These are phyloP conservation scores for Apis florea DNA, from an alignment of 1,140 invertebrate species.

Conservation along the genomic window DNA sequence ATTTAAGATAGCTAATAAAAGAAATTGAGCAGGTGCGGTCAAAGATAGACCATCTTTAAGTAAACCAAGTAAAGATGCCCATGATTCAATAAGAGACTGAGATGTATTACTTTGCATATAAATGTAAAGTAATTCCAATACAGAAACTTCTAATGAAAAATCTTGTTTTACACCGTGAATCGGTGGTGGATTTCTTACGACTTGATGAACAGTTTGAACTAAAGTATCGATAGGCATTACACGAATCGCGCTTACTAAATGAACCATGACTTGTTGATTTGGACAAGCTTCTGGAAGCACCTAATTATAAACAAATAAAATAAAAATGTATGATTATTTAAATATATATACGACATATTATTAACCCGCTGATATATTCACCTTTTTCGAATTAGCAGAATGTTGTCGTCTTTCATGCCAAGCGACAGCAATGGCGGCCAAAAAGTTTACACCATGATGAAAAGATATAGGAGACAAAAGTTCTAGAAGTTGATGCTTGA, in stretches of 20 bases:
- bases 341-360: too few relatives aligned
- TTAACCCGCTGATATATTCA: slow-evolving; percentile 56
- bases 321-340: slow-evolving; percentile 11
- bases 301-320: slow-evolving; percentile 70
- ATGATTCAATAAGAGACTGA: slow-evolving; percentile 88
- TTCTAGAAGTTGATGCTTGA: slow-evolving; percentile 90
- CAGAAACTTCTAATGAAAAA: slow-evolving; percentile 83
- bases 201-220: slow-evolving; percentile 91
- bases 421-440: slow-evolving; percentile 92
- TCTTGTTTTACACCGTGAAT: slow-evolving; percentile 84
- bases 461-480: slow-evolving; percentile 93
- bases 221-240: slow-evolving; percentile 93
- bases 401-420: slow-evolving; percentile 89
- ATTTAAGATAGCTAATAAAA: slow-evolving; percentile 90
- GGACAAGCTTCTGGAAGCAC: slow-evolving; percentile 85
- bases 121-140: slow-evolving; percentile 84
- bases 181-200: slow-evolving; percentile 89
- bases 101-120: slow-evolving; percentile 87
- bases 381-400: slow-evolving; percentile 79
- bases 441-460: slow-evolving; percentile 90
- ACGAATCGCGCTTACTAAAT: slow-evolving; percentile 89
- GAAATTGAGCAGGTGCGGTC: slow-evolving; percentile 89
- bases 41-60: slow-evolving; percentile 88
- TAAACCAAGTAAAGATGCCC: slow-evolving; percentile 88
- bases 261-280: slow-evolving; percentile 89